Percentiles rank a stretch among this genome's conserved stretches.
Evolutionary conservation across 2,113 vertebrate species (phyloP).

Genomic region (Motacilla tschutschensis): DNA sequence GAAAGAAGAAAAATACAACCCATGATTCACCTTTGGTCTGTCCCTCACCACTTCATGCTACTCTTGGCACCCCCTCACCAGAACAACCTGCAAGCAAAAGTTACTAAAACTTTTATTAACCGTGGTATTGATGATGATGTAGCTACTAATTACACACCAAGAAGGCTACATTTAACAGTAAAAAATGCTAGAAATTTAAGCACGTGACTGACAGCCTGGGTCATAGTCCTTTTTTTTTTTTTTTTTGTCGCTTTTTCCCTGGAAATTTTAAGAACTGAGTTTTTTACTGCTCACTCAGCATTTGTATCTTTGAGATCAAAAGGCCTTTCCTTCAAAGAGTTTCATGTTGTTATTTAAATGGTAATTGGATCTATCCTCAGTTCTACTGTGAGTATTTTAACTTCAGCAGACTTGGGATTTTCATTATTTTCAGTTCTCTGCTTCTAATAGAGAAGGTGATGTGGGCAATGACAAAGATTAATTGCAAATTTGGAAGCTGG

Average conservation of each 20-base stretch:
- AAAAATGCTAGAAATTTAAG: constrained; percentile 22
- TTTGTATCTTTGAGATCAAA: constrained; percentile 63
- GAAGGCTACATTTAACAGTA: not conserved
- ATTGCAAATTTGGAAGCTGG: constrained; percentile 14
- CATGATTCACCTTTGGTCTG: not conserved
- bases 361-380: constrained; percentile 56
- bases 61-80: not conserved
- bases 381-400: constrained; percentile 46
- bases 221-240: not conserved
- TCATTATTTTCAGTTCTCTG: constrained; percentile 47
- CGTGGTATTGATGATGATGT: not conserved
- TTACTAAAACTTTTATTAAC: constrained; percentile 7
- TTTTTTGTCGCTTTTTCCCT: not conserved
- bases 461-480: constrained; percentile 10
- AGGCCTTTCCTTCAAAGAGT: constrained; percentile 60
- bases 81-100: not conserved
- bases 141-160: not conserved
- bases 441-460: constrained; percentile 17
- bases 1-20: not conserved
- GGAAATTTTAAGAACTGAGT: constrained; percentile 47
- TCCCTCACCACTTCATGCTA: not conserved
- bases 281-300: constrained; percentile 48
- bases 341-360: constrained; percentile 69
- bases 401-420: constrained; percentile 37
- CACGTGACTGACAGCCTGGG: not conserved